Evolutionary conservation across 2,888 invertebrate genomes (phyloP).

Genomic region (Malthinus flaveolus): DNA sequence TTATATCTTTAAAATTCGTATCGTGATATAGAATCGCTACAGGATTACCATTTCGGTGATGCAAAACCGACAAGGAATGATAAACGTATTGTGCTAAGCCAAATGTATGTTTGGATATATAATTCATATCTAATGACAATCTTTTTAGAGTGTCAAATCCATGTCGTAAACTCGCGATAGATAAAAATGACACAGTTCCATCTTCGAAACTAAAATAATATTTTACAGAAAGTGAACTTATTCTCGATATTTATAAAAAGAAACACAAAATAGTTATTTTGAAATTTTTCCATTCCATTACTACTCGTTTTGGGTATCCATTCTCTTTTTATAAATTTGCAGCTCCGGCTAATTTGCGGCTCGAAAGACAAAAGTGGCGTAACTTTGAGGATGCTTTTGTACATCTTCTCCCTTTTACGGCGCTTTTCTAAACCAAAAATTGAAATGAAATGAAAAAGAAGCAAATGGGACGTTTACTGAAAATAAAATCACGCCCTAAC

Average conservation of each 20-base stretch:
- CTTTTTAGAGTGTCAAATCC: slow-evolving; percentile 77
- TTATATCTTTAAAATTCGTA: slow-evolving; percentile 63
- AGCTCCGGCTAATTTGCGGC: too few relatives aligned
- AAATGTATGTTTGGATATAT: slow-evolving; percentile 75
- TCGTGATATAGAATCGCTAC: slow-evolving; percentile 76
- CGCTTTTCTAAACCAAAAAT: too few relatives aligned
- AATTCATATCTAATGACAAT: slow-evolving; percentile 66
- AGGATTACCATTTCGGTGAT: slow-evolving; percentile 73
- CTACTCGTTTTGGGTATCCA: too few relatives aligned
- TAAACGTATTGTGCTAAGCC: slow-evolving; percentile 75
- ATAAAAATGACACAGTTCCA: slow-evolving; percentile 87
- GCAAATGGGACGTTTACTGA: too few relatives aligned
- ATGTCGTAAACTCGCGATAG: slow-evolving; percentile 78
- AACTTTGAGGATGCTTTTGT: too few relatives aligned
- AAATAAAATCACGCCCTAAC: too few relatives aligned
- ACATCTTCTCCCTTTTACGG: too few relatives aligned
- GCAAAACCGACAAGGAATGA: slow-evolving; percentile 62
- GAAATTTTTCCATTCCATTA: not conserved
- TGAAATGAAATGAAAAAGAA: too few relatives aligned
- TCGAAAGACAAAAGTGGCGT: too few relatives aligned
- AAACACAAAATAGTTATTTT: not conserved
- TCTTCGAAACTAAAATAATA: slow-evolving; percentile 80
- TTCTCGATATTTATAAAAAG: not conserved
- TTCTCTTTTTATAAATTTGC: too few relatives aligned
- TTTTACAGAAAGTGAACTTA: not conserved